These are phyloP conservation scores for Donacobius atricapilla DNA, from an alignment of 2,113 vertebrate genomes.

Conservation along the genomic window DNA sequence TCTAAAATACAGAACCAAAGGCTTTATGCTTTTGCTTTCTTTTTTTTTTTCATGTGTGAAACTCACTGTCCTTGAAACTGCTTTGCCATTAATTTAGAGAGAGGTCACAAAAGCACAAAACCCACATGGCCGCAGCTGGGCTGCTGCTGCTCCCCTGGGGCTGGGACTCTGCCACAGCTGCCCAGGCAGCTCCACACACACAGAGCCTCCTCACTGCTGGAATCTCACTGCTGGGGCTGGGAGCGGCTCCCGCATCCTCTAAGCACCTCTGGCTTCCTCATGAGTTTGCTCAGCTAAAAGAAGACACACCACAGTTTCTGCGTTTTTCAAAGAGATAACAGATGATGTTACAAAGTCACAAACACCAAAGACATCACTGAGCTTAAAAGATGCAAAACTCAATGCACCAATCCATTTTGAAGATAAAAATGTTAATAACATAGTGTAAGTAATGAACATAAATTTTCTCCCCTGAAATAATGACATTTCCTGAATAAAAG, in stretches of 20 bases:
- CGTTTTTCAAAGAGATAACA: neutral
- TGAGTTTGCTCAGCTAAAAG: neutral
- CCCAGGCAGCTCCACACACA: neutral
- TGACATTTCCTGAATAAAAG: neutral
- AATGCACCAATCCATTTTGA: neutral
- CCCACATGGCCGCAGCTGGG: neutral
- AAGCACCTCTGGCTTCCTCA: neutral
- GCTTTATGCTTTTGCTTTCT: neutral
- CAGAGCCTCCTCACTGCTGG: neutral
- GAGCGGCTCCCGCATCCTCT: fast-evolving
- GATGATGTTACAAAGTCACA: neutral
- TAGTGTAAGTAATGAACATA: neutral
- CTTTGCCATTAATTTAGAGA: neutral
- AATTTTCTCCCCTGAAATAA: neutral
- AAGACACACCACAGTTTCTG: neutral
- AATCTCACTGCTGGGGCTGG: neutral
- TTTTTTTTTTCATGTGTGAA: neutral
- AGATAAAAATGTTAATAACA: neutral
- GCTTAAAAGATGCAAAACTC: neutral
- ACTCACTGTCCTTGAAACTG: neutral
- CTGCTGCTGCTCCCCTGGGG: neutral
- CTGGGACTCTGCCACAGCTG: neutral
- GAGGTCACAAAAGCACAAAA: neutral
- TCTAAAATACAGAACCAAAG: neutral
- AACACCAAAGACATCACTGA: neutral